These are phyloP conservation scores for Tetranychus truncatus DNA, from an alignment of 2,888 invertebrate species.

Conservation along the genomic window DNA sequence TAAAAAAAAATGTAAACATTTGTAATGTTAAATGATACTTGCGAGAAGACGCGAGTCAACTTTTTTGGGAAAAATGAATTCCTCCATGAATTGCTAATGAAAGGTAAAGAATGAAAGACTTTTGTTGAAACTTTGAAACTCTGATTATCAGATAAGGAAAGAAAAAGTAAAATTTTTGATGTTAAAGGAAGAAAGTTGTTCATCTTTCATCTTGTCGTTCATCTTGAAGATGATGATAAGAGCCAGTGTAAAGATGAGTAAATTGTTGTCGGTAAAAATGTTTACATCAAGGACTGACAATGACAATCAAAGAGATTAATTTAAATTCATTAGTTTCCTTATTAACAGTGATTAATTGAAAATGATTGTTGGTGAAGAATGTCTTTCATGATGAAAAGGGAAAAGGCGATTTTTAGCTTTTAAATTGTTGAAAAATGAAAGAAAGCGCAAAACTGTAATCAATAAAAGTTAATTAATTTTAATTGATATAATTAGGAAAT, in stretches of 20 bases:
- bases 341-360: constrained; percentile 4
- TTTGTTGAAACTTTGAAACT: no score
- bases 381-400: not conserved
- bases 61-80: no score
- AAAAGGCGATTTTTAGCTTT: not conserved
- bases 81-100: no score
- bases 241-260: not conserved
- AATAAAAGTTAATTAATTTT: not conserved
- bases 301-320: not conserved
- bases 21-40: no score
- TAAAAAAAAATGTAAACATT: not conserved
- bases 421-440: no score
- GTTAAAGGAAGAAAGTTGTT: not conserved
- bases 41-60: no score
- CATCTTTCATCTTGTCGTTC: not conserved
- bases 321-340: constrained; percentile 1
- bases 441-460: not conserved
- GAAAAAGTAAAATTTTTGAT: no score
- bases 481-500: not conserved
- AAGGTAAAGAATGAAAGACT: no score
- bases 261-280: not conserved
- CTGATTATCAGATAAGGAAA: no score
- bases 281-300: not conserved
- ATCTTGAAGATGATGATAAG: not conserved
- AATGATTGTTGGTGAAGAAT: not conserved